Evolutionary conservation across 2,888 invertebrate species (phyloP).

Genomic region (Agapostemon virescens): DNA sequence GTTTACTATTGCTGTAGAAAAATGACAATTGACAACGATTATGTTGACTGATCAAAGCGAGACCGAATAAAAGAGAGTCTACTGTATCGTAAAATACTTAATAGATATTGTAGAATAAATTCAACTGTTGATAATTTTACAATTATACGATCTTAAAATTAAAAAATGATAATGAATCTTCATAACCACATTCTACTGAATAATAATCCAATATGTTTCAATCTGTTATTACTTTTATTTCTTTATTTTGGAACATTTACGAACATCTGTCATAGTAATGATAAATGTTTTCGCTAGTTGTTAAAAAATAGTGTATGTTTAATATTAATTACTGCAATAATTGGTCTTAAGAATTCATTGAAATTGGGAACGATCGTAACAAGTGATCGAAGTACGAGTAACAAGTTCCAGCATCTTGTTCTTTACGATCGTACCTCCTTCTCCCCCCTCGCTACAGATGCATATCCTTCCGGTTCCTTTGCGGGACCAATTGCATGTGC

Average conservation of each 20-base stretch:
- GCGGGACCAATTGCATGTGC: constrained; percentile 82
- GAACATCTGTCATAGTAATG: background rate
- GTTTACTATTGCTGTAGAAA: too few relatives aligned
- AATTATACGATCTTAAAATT: background rate
- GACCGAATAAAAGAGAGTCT: too few relatives aligned
- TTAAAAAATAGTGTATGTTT: background rate
- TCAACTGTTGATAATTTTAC: background rate
- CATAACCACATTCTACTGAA: background rate
- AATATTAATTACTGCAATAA: background rate
- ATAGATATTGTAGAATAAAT: background rate
- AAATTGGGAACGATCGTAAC: background rate
- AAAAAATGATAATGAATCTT: background rate
- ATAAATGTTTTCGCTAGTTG: background rate
- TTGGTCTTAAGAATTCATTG: background rate
- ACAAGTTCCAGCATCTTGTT: background rate
- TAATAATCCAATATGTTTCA: background rate
- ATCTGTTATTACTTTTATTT: background rate
- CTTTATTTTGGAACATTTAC: background rate
- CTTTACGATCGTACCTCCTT: constrained; percentile 76
- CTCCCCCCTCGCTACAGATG: constrained; percentile 79
- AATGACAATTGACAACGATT: too few relatives aligned
- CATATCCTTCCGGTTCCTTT: constrained; percentile 77
- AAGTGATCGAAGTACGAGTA: background rate
- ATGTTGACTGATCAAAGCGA: too few relatives aligned
- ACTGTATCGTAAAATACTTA: background rate